These are phyloP conservation scores for Pachyramphus minor DNA, from an alignment of 2,113 vertebrate species.

Conservation along the genomic window DNA sequence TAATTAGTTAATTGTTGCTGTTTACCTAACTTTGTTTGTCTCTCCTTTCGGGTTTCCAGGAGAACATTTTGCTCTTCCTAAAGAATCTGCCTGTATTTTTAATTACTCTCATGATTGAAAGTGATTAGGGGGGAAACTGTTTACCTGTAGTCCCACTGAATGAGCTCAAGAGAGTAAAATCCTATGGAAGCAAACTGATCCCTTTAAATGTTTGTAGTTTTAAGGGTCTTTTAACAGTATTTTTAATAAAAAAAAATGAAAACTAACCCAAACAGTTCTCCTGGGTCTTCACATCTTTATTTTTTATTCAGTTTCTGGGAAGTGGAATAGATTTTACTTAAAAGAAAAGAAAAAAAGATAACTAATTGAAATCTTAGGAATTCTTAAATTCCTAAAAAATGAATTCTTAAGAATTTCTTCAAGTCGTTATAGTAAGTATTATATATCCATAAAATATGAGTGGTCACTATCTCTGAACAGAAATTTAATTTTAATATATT, in stretches of 20 bases:
- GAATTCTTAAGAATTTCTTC: not conserved
- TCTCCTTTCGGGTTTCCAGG: not conserved
- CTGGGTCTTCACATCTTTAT: not conserved
- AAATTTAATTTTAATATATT: not conserved
- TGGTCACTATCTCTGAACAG: not conserved
- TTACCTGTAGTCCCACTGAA: not conserved
- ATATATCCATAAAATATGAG: not conserved
- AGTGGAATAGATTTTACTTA: not conserved
- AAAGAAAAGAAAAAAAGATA: not conserved
- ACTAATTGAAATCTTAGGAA: too few species aligned
- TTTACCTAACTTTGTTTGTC: not conserved
- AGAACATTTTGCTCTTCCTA: not conserved
- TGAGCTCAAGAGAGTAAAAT: not conserved
- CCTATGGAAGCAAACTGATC: not conserved
- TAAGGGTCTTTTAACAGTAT: too few species aligned
- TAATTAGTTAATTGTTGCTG: not conserved
- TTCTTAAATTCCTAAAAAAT: too few species aligned
- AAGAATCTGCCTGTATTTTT: not conserved
- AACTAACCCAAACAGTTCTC: accelerated
- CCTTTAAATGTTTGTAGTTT: not conserved
- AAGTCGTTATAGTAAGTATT: not conserved
- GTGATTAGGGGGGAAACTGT: not conserved
- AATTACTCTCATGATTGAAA: not conserved
- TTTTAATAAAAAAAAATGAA: not conserved
- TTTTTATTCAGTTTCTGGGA: not conserved